Percentiles rank a stretch among this genome's conserved stretches.
Evolutionary conservation across 2,797 vertebrate genomes (phyloP).

Genomic region (Phaenicophaeus curvirostris): DNA sequence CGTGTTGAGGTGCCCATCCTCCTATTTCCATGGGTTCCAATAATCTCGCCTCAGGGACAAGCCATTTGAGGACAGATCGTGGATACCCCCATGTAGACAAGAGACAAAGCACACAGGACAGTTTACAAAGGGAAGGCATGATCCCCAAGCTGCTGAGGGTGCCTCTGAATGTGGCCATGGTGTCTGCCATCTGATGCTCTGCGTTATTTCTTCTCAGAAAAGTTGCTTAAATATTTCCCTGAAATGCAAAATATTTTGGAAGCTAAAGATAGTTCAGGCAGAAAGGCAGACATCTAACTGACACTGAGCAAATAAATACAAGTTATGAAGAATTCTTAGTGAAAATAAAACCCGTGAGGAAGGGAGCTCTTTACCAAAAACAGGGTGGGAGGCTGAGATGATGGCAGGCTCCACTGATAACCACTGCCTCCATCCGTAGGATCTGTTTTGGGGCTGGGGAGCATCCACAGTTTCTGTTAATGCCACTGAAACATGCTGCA

Average conservation of each 20-base stretch:
- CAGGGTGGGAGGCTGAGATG: not conserved
- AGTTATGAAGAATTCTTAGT: constrained; percentile 43
- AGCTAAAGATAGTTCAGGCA: constrained; percentile 60
- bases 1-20: not conserved
- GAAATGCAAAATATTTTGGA: constrained; percentile 61
- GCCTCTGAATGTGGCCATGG: accelerated
- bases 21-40: not conserved
- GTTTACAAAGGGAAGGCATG: not conserved
- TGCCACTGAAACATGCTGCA: not conserved
- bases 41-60: not conserved
- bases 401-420: not conserved
- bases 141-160: not conserved
- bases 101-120: not conserved
- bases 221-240: constrained; percentile 6
- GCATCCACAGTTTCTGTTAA: not conserved
- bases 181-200: accelerated
- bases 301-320: constrained; percentile 61
- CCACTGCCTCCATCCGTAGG: not conserved
- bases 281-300: constrained; percentile 51
- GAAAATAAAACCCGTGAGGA: constrained; percentile 37
- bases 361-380: not conserved
- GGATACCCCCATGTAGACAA: accelerated
- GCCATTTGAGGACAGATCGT: accelerated
- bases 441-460: not conserved
- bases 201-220: constrained; percentile 18